Evolutionary conservation across 2,888 invertebrate species (phyloP).

Genomic region (Leucophenga maculata): DNA sequence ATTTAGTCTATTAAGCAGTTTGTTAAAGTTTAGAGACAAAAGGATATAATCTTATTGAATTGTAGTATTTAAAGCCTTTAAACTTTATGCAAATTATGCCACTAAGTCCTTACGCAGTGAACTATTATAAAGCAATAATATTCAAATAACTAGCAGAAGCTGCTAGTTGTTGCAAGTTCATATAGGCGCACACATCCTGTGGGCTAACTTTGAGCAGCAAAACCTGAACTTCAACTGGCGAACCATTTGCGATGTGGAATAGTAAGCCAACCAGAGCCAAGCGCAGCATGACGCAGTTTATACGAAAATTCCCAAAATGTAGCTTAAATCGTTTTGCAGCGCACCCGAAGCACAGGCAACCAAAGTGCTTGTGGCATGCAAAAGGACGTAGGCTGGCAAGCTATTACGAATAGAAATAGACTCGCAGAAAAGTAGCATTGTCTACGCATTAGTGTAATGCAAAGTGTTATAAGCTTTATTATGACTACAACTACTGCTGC

Average conservation of each 20-base stretch:
- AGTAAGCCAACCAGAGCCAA: no score
- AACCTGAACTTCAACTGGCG: neutral
- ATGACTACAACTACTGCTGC: conserved; percentile 39
- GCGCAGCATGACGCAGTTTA: no score
- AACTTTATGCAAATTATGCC: no score
- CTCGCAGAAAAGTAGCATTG: conserved; percentile 44
- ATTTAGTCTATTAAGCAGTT: neutral
- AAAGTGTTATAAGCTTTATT: conserved; percentile 67
- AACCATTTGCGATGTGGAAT: no score
- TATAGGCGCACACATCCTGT: neutral
- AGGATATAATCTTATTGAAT: no score
- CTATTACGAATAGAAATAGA: neutral
- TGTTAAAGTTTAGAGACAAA: no score
- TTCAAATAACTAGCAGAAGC: neutral
- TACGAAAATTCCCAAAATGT: conserved; percentile 46
- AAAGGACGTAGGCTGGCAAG: neutral
- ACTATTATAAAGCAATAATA: neutral
- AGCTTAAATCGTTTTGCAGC: conserved; percentile 58
- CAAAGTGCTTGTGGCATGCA: neutral
- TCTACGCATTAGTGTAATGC: conserved; percentile 67
- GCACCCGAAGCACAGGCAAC: neutral
- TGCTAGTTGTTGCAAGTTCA: neutral
- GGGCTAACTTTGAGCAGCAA: no score
- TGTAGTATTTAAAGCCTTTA: no score
- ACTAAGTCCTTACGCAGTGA: neutral